Evolutionary conservation across 2,797 vertebrate species (phyloP).

Genomic region (Molossus alvarezi): DNA sequence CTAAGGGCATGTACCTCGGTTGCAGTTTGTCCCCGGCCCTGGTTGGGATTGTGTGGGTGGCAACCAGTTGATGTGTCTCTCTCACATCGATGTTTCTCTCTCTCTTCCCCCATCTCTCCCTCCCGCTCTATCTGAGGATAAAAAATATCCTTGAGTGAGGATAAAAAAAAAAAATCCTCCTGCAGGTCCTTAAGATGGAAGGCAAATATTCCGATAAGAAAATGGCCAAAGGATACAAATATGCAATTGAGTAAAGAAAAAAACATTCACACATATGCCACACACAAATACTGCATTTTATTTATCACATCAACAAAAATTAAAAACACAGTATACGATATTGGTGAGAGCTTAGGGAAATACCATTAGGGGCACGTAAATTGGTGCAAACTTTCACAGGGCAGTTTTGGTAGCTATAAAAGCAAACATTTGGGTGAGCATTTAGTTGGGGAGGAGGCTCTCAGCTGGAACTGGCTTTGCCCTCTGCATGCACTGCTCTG

Average conservation of each 20-base stretch:
- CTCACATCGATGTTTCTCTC: too few relatives aligned
- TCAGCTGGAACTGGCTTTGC: background rate
- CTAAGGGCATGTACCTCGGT: too few relatives aligned
- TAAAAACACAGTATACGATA: background rate
- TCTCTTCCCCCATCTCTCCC: too few relatives aligned
- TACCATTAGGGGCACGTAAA: background rate
- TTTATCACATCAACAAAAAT: background rate
- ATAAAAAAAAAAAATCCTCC: too few relatives aligned
- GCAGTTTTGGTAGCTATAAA: background rate
- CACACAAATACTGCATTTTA: background rate
- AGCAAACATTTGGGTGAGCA: background rate
- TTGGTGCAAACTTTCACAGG: background rate
- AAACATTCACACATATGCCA: background rate
- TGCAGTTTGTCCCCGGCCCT: too few relatives aligned
- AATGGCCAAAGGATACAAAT: background rate
- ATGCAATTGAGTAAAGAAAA: background rate
- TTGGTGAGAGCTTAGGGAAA: background rate
- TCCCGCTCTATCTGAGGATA: too few relatives aligned
- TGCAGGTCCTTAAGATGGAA: too few relatives aligned
- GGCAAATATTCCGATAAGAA: background rate
- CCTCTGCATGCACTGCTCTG: background rate
- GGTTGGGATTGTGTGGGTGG: too few relatives aligned
- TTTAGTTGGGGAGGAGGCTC: background rate
- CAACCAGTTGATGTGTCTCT: too few relatives aligned
- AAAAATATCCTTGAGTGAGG: too few relatives aligned